Evolutionary conservation across 2,797 vertebrate species (phyloP).

Genomic region (Hemibagrus guttatus): DNA sequence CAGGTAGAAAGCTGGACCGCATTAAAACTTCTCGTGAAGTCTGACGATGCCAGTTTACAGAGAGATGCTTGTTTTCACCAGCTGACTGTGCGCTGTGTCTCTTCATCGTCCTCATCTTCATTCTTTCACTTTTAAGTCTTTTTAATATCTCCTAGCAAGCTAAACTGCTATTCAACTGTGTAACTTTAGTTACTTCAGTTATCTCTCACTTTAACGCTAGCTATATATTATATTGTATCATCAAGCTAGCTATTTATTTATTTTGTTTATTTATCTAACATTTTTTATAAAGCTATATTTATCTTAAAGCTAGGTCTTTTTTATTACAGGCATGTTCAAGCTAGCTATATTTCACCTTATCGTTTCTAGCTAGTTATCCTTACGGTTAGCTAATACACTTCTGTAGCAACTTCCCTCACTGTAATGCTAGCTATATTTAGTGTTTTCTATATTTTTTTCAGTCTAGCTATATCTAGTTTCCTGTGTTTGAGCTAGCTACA

Average conservation of each 20-base stretch:
- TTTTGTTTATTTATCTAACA: neutral
- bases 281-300: neutral
- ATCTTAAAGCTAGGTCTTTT: neutral
- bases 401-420: neutral
- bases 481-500: neutral
- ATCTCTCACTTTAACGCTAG: neutral
- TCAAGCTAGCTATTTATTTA: neutral
- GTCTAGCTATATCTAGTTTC: neutral
- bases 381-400: neutral
- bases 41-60: neutral
- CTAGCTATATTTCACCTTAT: neutral
- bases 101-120: neutral
- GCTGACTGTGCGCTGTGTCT: neutral
- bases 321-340: neutral
- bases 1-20: slow-evolving; percentile 26
- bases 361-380: neutral
- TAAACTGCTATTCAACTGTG: neutral
- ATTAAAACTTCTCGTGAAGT: neutral
- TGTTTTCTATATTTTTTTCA: neutral
- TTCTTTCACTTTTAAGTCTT: neutral
- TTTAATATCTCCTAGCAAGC: neutral
- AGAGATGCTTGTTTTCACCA: neutral
- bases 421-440: neutral
- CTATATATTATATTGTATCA: neutral
- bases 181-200: neutral